Evolutionary conservation across 2,888 invertebrate genomes (phyloP), one percentile per base, ranked within the genome.

Genomic region (Herminia tarsipennalis): DNA sequence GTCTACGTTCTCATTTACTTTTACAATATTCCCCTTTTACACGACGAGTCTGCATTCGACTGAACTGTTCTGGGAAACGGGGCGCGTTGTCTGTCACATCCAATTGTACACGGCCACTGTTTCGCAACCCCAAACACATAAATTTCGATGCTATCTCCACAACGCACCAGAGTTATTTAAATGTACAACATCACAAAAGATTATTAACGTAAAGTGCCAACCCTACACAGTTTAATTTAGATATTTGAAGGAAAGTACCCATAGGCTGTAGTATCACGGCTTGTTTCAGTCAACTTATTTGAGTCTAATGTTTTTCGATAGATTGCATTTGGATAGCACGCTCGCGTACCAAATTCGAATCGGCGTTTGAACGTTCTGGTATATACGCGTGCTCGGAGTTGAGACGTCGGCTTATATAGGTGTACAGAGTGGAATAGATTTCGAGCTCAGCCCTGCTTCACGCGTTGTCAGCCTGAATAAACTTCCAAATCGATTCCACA

Each of bases 401-500:
- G 60, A 69, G 73, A 66, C 48, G 63, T 64, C 63, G 56, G 62
- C 58, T 74, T 69, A 64, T 65, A 65, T 59, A 56, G 59, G 66
- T 71, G 64, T 75, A 74, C 73, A 73, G 73, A 73, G 68, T 70
- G 70, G 78, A 83, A 85, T 83, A 82, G 81, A 84, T 80, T 80
- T 67, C 67, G 59, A 71, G 69, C 75, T 76, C 77, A 81, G 76
- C 76, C 77, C 75, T 76, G 79, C 81, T 80, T 79, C 85, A 83
- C 84, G 84, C 82, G 86, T 87, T 88, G 89, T 89, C 90, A 86
- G 81, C 73, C 78, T 82, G 86, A 88, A 90, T 90, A 88, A 88
- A 89, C 87, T 86, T 84, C 86, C 83, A 86, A 90, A 89, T 90
- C 89, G 90, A 87, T 89, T 88, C 81, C 78, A 73, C 83, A 83